Evolutionary conservation across 2,797 vertebrate genomes (phyloP).

Genomic region (Craterocephalus amniculus): DNA sequence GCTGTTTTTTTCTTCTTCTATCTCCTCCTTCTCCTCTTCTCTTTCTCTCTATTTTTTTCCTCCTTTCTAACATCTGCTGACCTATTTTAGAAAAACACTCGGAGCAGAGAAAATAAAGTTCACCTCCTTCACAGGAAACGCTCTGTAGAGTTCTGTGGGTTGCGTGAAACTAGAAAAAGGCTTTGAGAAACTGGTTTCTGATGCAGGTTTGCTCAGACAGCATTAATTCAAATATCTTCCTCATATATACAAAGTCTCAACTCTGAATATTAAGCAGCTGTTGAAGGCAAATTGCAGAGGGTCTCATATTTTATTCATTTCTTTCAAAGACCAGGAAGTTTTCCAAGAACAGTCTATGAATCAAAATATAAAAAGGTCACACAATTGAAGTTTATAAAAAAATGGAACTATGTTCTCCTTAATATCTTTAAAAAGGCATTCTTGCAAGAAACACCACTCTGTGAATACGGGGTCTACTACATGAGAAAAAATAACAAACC

Average conservation of each 20-base stretch:
- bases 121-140: slow-evolving; percentile 73
- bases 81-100: slow-evolving; percentile 81
- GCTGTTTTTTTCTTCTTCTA: slow-evolving; percentile 54
- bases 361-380: not conserved
- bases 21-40: slow-evolving; percentile 14
- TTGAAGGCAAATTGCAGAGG: slow-evolving; percentile 15
- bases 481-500: slow-evolving; percentile 27
- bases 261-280: slow-evolving; percentile 33
- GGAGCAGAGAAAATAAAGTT: slow-evolving; percentile 68
- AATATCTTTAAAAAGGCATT: not conserved
- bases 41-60: slow-evolving; percentile 14
- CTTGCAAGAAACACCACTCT: not conserved
- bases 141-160: slow-evolving; percentile 50
- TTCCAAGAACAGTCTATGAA: not conserved
- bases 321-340: not conserved
- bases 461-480: slow-evolving; percentile 19
- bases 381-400: not conserved
- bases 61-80: slow-evolving; percentile 81
- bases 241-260: slow-evolving; percentile 14
- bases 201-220: slow-evolving; percentile 6
- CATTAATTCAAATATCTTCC: slow-evolving; percentile 10
- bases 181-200: slow-evolving; percentile 29
- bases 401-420: slow-evolving; percentile 12
- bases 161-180: slow-evolving; percentile 29
- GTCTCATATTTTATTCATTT: not conserved